Evolutionary conservation across 2,797 vertebrate genomes (phyloP).

Genomic region (Mormyrops attenuatus): DNA sequence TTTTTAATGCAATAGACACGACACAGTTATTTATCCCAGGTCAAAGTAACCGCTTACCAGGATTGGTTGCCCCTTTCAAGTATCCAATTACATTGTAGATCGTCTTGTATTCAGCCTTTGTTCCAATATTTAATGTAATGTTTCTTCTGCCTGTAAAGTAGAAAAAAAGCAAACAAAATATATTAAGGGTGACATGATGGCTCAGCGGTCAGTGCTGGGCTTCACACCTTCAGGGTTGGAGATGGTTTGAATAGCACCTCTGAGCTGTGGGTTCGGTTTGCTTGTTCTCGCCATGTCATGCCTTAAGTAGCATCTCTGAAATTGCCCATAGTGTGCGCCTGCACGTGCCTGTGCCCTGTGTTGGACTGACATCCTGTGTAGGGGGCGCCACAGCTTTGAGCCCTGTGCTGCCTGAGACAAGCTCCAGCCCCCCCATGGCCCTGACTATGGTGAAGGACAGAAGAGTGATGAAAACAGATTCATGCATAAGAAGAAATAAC

Average conservation of each 20-base stretch:
- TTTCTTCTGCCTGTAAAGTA: slow-evolving; percentile 58
- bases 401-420: background rate
- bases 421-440: background rate
- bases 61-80: slow-evolving; percentile 73
- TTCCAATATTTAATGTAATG: slow-evolving; percentile 69
- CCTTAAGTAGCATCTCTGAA: background rate
- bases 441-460: background rate
- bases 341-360: background rate
- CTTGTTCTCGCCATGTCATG: background rate
- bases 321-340: background rate
- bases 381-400: background rate
- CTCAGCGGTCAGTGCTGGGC: background rate
- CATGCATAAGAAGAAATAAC: background rate
- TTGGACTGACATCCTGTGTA: background rate
- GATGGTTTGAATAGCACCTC: background rate
- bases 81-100: slow-evolving; percentile 81
- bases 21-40: background rate
- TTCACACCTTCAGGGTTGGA: background rate
- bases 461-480: background rate
- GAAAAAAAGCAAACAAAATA: slow-evolving; percentile 4
- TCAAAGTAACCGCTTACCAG: slow-evolving; percentile 61
- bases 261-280: background rate
- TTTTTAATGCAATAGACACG: background rate
- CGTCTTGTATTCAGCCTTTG: slow-evolving; percentile 64
- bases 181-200: background rate